Base-by-base conservation (phyloP, 2,113 vertebrate species). In the Bambusicola thoracicus region DNA sequence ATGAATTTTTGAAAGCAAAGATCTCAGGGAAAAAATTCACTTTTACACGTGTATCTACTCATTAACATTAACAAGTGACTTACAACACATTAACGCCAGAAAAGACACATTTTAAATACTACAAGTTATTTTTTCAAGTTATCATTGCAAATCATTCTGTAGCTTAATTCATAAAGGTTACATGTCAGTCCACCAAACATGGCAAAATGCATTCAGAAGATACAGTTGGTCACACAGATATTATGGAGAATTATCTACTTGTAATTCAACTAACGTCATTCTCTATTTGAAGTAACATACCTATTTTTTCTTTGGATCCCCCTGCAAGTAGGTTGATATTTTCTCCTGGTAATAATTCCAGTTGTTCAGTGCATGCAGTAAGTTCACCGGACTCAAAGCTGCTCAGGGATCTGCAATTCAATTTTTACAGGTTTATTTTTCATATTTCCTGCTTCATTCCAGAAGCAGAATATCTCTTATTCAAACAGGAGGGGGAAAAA, bases 301-400 rank as follows among this genome's bases (percentile, higher is more conserved):
- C 99, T 92, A 99, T 98, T 97, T 99, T 99, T 89, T 99, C 99
- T 96, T 99, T 99, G 93, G 97, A 98, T 93, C 98, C 98, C 48
- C 98, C 98, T 44, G 97, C 98, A 88, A 99, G 97, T 13, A 98
- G 97, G 74, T 98, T 99, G 85, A 98, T 98, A 95, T 99, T 99
- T 96, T 99, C 99, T 86, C 99, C 99, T 6, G 99, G 99, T 87
- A 99, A 97, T 83, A 99, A 97, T 95, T 99, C 99, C 81, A 99
- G 96, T 78, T 99, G 99, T 41, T 98, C 97, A 38, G 98, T 98
- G 89, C 99, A 99, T 92, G 98, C 99, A 10, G 94, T 46, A 85
- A 99, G 98, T 87, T 99, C 98, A 79, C 99, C 99, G 72, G 98
- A 98, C 86, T 99, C 99, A 85, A 99, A 99, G 93, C 98, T 97